Percentiles rank a stretch among this genome's conserved stretches.
Evolutionary conservation across 2,888 invertebrate species (phyloP).

Genomic region (Boloria selene): DNA sequence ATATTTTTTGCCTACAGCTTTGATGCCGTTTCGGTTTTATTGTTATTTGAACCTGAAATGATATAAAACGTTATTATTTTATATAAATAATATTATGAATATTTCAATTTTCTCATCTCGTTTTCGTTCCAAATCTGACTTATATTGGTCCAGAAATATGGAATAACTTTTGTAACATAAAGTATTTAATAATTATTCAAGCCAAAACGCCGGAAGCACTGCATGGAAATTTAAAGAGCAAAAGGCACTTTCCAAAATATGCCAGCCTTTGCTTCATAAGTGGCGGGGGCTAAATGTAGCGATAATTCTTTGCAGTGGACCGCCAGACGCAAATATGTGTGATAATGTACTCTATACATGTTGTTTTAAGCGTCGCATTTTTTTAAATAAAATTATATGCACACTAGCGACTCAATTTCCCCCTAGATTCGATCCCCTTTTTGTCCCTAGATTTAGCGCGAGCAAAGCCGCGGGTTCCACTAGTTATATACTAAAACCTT

Average conservation of each 20-base stretch:
- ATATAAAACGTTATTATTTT: no score
- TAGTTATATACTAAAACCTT: no score
- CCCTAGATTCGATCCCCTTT: no score
- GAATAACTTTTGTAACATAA: conserved; percentile 12
- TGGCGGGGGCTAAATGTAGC: conserved; percentile 32
- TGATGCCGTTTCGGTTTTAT: no score
- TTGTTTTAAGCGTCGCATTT: conserved; percentile 26
- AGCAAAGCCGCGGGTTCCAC: no score
- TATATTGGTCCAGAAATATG: not conserved
- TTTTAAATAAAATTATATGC: no score
- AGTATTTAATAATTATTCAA: conserved; percentile 26
- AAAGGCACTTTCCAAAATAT: conserved; percentile 34
- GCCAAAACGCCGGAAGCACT: conserved; percentile 26
- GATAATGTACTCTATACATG: conserved; percentile 20
- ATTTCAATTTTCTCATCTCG: no score
- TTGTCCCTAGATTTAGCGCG: no score
- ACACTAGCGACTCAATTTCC: no score
- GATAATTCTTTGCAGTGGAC: conserved; percentile 36
- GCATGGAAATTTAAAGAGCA: conserved; percentile 35
- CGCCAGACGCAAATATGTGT: conserved; percentile 24
- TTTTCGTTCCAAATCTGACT: not conserved
- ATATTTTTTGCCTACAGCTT: no score
- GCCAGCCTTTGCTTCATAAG: conserved; percentile 29
- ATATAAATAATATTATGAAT: no score
- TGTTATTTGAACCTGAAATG: no score